Conservation (phyloP, 2,888 invertebrate genomes). For the Lordiphosa andalusiaca region DNA sequence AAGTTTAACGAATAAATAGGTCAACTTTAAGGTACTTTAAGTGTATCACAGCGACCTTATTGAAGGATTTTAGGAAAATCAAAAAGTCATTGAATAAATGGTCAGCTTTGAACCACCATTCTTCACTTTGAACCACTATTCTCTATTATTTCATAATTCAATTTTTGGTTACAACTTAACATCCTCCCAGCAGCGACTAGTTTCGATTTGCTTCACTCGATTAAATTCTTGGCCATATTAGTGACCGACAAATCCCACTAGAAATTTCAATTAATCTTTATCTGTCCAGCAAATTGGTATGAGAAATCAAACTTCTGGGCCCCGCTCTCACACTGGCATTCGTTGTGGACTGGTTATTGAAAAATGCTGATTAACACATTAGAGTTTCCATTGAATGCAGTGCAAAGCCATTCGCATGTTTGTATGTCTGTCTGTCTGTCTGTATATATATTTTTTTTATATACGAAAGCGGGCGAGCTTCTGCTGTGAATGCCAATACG, state of each 20-base stretch:
- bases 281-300: slow-evolving; percentile 16
- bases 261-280: slow-evolving; percentile 55
- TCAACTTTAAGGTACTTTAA: too few species aligned
- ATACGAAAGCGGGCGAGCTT: slow-evolving; percentile 12
- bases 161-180: too few species aligned
- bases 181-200: too few species aligned
- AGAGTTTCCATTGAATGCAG: slow-evolving; percentile 48
- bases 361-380: slow-evolving; percentile 76
- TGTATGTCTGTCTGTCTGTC: background rate
- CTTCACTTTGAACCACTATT: too few species aligned
- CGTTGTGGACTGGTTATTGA: slow-evolving; percentile 34
- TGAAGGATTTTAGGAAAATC: too few species aligned
- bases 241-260: slow-evolving; percentile 44
- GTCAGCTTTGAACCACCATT: too few species aligned
- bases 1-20: too few species aligned
- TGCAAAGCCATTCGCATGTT: slow-evolving; percentile 6
- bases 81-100: too few species aligned
- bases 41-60: too few species aligned
- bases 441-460: slow-evolving; percentile 2
- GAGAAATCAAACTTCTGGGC: slow-evolving; percentile 18
- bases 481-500: slow-evolving; percentile 75
- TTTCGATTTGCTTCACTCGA: background rate
- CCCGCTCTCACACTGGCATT: background rate
- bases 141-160: too few species aligned
- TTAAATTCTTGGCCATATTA: slow-evolving; percentile 9